Percentiles rank a stretch among this genome's conserved stretches.
Conservation (phyloP, 2,888 invertebrate genomes). For the Pachycephus smyrnensis region DNA sequence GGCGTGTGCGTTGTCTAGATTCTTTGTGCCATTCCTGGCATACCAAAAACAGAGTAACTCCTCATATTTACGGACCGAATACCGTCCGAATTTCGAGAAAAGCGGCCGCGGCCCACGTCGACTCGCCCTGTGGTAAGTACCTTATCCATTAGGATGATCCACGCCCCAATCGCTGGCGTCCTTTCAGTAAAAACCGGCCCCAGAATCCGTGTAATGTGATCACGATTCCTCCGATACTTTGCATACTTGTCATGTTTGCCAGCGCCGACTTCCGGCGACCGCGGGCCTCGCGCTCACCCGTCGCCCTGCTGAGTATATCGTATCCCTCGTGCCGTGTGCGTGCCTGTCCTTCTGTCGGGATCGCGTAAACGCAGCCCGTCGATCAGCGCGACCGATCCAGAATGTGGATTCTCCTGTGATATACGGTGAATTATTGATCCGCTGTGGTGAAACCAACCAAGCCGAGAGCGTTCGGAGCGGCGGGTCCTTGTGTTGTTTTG, state of each 20-base stretch:
- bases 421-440: slow-evolving; percentile 62
- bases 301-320: slow-evolving; percentile 13
- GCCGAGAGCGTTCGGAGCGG: slow-evolving; percentile 31
- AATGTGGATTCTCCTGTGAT: slow-evolving; percentile 31
- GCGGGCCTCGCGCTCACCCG: slow-evolving; percentile 30
- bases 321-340: slow-evolving; percentile 8
- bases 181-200: slow-evolving; percentile 75
- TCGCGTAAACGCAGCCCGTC: slow-evolving; percentile 8
- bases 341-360: neutral
- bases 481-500: slow-evolving; percentile 20
- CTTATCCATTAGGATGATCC: slow-evolving; percentile 70
- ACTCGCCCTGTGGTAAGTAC: slow-evolving; percentile 81
- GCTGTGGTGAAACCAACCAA: slow-evolving; percentile 11
- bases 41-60: slow-evolving; percentile 78
- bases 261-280: slow-evolving; percentile 56
- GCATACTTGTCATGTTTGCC: slow-evolving; percentile 75
- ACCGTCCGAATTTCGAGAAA: slow-evolving; percentile 64
- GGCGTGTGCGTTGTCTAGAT: slow-evolving; percentile 93
- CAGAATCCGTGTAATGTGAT: slow-evolving; percentile 81
- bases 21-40: slow-evolving; percentile 98
- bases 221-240: slow-evolving; percentile 82
- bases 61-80: slow-evolving; percentile 65
- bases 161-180: slow-evolving; percentile 73
- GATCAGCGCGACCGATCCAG: slow-evolving; percentile 14
- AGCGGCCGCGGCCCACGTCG: slow-evolving; percentile 57